A percentile compares a stretch with the other conserved stretches of the same genome.
Evolutionary conservation across 2,797 vertebrate genomes (phyloP).

Genomic region (Acanthis flammea): DNA sequence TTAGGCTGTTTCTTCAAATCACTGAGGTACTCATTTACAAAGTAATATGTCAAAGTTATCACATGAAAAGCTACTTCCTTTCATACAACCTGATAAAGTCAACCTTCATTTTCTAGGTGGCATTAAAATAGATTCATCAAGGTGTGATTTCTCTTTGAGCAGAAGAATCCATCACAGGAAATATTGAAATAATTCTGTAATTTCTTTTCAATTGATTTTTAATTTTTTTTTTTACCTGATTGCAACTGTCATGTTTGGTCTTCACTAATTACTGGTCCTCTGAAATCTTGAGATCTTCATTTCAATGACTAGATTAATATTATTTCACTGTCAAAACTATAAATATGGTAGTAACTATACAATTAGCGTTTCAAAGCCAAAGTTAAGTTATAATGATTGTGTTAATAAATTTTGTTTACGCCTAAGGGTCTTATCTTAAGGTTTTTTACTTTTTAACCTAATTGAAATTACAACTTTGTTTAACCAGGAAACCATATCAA

Average conservation of each 20-base stretch:
- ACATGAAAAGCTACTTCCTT: not conserved
- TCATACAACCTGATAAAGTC: not conserved
- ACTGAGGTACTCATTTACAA: not conserved
- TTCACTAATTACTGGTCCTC: not conserved
- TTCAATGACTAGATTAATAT: not conserved
- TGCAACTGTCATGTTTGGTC: not conserved
- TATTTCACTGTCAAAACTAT: not conserved
- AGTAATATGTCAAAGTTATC: not conserved
- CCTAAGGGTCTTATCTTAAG: conserved; percentile 23
- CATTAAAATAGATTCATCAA: not conserved
- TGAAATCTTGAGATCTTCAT: not conserved
- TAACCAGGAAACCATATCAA: conserved; percentile 49
- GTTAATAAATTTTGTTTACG: conserved; percentile 27
- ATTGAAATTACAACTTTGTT: conserved; percentile 59
- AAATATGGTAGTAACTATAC: not conserved
- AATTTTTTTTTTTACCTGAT: not conserved
- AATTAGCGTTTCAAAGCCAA: conserved; percentile 36
- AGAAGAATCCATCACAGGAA: not conserved
- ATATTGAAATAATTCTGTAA: not conserved
- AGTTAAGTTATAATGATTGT: conserved; percentile 30
- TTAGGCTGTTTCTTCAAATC: not conserved
- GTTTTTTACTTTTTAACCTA: conserved; percentile 42
- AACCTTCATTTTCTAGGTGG: not conserved
- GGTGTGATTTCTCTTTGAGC: not conserved
- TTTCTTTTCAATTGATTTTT: not conserved